Evolutionary conservation across 2,113 vertebrate genomes (phyloP), one percentile per base, ranked within the genome.

Genomic region (Mirza zaza): DNA sequence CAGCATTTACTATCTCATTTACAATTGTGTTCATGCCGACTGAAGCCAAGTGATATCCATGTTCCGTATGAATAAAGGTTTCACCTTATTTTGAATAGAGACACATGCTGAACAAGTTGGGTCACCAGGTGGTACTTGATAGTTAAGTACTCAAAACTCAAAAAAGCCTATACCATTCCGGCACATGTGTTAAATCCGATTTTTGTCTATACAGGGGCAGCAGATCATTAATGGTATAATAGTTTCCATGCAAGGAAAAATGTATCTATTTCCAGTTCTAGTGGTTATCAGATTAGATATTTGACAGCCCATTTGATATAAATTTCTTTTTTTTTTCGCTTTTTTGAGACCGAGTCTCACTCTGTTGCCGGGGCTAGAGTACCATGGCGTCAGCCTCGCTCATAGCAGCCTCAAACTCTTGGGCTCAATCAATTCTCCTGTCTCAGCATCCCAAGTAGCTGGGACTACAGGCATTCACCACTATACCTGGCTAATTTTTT

Each of bases 271-370:
- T 82, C 45, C 2, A 90, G 25, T 93, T 82, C 52, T n/a, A 39
- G 3, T 80, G 81, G n/a, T 88, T 96, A 87, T 23, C 75, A 87
- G 23, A 95, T 91, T 91, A 79, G 39, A 67, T 63, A 48, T 61
- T 82, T 61, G 52, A 36, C 59, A 75, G 90, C 10, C 59, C 27
- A 52, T 90, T 81, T 68, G 29, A 90, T 65, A 36, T 52, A 93
- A 42, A 90, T 94, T 90, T 96, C 70, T 55, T 55, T 55, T 55
- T 55, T 55, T 55, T 55, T 18, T 18, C 17, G 5, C 52, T 55
- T 55, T 55, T 55, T 55, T 55, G 52, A 55, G 52, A 55, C 17
- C 1, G 17, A 55, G 52, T 55, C 52, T 55, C 52, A 55, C 52
- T 55, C 52, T 55, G 17, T 55, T 55, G 52, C 52, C 52, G 13